Conservation (phyloP, 2,113 vertebrate genomes). For the Epinephelus fuscoguttatus region DNA sequence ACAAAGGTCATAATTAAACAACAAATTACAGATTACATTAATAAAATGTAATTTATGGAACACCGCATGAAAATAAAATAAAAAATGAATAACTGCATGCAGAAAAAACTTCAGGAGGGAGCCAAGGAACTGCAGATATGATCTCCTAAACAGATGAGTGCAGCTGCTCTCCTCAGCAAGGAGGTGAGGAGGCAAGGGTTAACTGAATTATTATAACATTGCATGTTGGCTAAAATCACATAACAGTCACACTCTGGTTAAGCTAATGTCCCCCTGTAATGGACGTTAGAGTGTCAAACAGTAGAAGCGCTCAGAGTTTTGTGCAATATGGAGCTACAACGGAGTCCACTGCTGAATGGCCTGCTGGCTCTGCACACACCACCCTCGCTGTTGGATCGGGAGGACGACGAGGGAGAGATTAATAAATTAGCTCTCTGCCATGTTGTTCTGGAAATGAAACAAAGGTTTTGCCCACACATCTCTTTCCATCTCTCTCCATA, state of each 20-base stretch:
- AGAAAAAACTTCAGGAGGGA: neutral
- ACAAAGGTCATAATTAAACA: constrained; percentile 16
- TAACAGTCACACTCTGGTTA: neutral
- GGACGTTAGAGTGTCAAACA: too few species aligned
- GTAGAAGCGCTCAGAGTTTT: too few species aligned
- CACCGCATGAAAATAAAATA: neutral
- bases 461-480: too few species aligned
- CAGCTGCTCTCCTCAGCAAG: constrained; percentile 40
- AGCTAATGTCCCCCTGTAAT: neutral
- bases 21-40: neutral
- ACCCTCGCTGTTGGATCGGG: too few species aligned
- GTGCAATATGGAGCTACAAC: too few species aligned
- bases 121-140: constrained; percentile 33
- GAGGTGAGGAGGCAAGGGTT: constrained; percentile 5
- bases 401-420: too few species aligned
- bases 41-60: neutral
- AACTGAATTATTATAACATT: constrained; percentile 27
- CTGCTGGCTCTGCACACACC: too few species aligned
- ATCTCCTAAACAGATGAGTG: constrained; percentile 27
- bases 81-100: neutral
- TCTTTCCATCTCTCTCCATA: too few species aligned
- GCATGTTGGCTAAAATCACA: neutral
- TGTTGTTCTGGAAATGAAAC: too few species aligned
- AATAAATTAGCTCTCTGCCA: too few species aligned
- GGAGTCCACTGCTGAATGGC: too few species aligned